Base-by-base conservation (phyloP, 1,140 invertebrate genomes). In the Sminthurinus signatus region DNA sequence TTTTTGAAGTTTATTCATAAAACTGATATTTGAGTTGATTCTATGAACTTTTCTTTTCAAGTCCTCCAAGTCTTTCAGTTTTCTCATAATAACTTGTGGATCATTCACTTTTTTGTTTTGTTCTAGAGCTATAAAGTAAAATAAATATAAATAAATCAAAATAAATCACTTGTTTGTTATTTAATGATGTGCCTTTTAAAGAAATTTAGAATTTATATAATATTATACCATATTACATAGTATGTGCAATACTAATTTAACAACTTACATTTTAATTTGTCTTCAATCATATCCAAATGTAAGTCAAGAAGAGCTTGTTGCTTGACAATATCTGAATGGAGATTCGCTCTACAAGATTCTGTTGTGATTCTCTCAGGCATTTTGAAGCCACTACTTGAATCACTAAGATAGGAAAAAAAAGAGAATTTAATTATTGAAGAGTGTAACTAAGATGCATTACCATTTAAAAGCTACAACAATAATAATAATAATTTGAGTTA, bases 201-300 rank as follows among this genome's bases (percentile, higher is more conserved):
- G 23, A 48, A 21, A 48, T 21, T 21, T 48, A 10, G 23, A 12
- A 48, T 4, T 48, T 21, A 48, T 48, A 48, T 21, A 10, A 48
- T 10, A 48, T 10, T 10, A 21, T 25, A 12, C 44, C 4, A 48
- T 12, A 48, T 21, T 42, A n/a, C 39, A 42, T 42, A 42, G n/a
- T 42, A 42, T 12, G n/a, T 12, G n/a, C n/a, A 42, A 42, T 42
- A 12, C 10, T n/a, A 42, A 51, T 29, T 50, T 2, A 50, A 48
- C 2, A 57, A 65, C 59, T 62, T 63, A 71, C 69, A 57, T 23
- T 39, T 55, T 19, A 71, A 46, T 51, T 67, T 57, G 4, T 50
- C 44, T 25, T 71, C 65, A 23, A 71, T 52, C 43, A 56, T 64
- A 28, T 71, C 69, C 46, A 71, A 58, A 36, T 68, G 50, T 2